Percentiles rank a stretch among this genome's conserved stretches.
Conservation (phyloP, 2,888 invertebrate genomes). For the Eubasilissa splendida region DNA sequence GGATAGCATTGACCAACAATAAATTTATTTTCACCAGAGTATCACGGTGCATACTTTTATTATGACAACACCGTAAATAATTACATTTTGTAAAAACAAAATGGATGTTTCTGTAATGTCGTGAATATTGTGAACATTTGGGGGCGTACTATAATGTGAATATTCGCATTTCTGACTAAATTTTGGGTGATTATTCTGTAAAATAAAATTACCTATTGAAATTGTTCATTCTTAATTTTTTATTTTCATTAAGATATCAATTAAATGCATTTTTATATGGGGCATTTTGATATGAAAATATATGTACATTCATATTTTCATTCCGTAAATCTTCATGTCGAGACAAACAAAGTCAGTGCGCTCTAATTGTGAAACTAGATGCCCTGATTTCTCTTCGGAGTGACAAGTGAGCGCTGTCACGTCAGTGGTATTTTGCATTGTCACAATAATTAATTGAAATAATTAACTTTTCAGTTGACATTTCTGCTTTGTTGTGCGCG, state of each 20-base stretch:
- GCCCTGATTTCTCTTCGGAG: neutral
- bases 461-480: slow-evolving; percentile 34
- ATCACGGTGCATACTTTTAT: neutral
- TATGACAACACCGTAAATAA: slow-evolving; percentile 16
- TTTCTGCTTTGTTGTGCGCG: slow-evolving; percentile 36
- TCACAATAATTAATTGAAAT: slow-evolving; percentile 40
- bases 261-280: neutral
- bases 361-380: slow-evolving; percentile 19
- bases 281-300: slow-evolving; percentile 7
- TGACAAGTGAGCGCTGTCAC: neutral
- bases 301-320: neutral
- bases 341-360: slow-evolving; percentile 3
- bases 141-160: slow-evolving; percentile 35
- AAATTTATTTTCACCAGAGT: too few relatives aligned
- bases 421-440: slow-evolving; percentile 32
- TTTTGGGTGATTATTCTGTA: neutral
- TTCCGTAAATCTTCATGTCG: neutral
- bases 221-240: neutral
- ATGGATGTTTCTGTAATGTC: slow-evolving; percentile 32
- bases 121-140: slow-evolving; percentile 5
- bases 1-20: too few relatives aligned
- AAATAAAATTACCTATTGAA: neutral
- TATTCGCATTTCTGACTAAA: neutral
- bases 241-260: neutral
- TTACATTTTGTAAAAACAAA: slow-evolving; percentile 40